Evolutionary conservation across 1,140 invertebrate species (phyloP).

Genomic region (Delia radicum): DNA sequence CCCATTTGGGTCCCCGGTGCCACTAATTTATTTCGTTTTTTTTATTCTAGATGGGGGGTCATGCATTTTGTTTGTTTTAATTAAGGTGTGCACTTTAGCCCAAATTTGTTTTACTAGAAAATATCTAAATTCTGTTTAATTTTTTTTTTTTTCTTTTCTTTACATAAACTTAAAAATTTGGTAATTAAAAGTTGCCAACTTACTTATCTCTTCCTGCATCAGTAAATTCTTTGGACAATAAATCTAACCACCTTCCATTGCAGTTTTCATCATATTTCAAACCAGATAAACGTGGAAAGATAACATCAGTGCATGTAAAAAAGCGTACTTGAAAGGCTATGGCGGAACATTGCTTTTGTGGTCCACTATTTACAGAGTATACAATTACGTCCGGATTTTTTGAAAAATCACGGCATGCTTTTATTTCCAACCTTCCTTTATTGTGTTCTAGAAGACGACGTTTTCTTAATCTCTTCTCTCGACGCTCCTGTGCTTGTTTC

Average conservation of each 20-base stretch:
- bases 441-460: not conserved
- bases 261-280: not conserved
- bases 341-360: not conserved
- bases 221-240: not conserved
- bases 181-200: no score
- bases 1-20: no score
- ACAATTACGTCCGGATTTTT: not conserved
- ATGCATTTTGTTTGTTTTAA: no score
- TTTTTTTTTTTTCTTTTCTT: no score
- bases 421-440: not conserved
- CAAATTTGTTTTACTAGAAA: no score
- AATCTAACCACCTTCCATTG: not conserved
- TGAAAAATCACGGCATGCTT: not conserved
- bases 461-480: not conserved
- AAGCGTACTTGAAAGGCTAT: not conserved
- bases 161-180: no score
- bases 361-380: not conserved
- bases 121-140: no score
- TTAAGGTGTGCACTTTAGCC: no score
- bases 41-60: no score
- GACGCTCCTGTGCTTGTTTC: not conserved
- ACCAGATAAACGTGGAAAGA: not conserved
- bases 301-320: not conserved
- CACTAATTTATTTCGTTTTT: no score
- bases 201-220: not conserved